Percentiles rank a stretch among this genome's conserved stretches.
These are phyloP conservation scores for Xenops minutus DNA, from an alignment of 2,797 vertebrate species.

Conservation along the genomic window DNA sequence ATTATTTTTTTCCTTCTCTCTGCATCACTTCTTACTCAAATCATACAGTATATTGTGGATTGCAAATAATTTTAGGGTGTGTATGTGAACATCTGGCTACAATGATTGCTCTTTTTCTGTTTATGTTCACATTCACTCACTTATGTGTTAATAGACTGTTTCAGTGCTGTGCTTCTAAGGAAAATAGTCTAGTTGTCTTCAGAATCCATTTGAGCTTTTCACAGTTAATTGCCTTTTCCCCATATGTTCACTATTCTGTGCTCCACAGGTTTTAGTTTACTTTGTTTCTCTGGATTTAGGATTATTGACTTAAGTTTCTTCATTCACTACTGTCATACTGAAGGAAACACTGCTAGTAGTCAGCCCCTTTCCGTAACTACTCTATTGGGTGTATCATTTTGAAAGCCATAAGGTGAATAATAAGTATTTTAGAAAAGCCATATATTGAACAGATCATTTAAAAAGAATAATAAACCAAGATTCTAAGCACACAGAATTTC, in stretches of 20 bases:
- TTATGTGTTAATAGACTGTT: not conserved
- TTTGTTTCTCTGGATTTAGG: not conserved
- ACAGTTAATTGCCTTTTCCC: not conserved
- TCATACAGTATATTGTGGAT: not conserved
- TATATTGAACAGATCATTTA: not conserved
- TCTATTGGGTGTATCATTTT: not conserved
- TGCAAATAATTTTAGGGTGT: not conserved
- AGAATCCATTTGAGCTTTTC: not conserved
- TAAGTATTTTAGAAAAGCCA: not conserved
- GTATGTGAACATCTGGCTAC: not conserved
- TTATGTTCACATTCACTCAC: not conserved
- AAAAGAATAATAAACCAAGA: not conserved
- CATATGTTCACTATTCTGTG: not conserved
- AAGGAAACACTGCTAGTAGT: not conserved
- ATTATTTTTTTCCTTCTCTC: not conserved
- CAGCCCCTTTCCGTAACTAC: not conserved
- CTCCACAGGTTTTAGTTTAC: not conserved
- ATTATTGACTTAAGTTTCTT: not conserved
- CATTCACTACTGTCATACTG: not conserved
- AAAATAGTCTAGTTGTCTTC: not conserved
- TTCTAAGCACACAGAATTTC: not conserved
- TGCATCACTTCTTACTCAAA: not conserved
- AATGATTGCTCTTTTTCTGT: not conserved
- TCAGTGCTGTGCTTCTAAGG: not conserved
- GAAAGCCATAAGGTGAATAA: not conserved